These are phyloP conservation scores for Raphicerus campestris DNA, from an alignment of 2,113 vertebrate genomes.

Conservation along the genomic window DNA sequence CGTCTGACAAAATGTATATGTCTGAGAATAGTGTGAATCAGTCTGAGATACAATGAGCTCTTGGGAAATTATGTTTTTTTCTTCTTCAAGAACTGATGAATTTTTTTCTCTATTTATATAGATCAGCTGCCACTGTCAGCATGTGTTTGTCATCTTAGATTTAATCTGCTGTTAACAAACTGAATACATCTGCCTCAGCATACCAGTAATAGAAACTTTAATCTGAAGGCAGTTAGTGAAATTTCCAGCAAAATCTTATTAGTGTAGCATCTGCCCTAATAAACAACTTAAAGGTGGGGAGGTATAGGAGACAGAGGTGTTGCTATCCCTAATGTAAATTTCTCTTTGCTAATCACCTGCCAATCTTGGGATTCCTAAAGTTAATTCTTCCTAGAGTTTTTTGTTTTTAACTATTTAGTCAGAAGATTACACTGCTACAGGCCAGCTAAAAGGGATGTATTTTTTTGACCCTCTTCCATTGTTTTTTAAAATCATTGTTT, in stretches of 20 bases:
- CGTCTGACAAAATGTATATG: not conserved
- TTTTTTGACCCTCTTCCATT: conserved; percentile 67
- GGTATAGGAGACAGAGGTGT: not conserved
- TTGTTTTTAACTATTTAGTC: conserved; percentile 85
- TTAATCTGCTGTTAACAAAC: conserved; percentile 74
- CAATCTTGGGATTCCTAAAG: conserved; percentile 64
- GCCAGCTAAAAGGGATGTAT: conserved; percentile 58
- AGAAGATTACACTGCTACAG: conserved; percentile 83
- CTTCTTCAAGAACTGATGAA: not conserved
- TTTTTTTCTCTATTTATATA: conserved; percentile 34
- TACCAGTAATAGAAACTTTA: conserved; percentile 59
- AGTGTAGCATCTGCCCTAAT: conserved; percentile 47
- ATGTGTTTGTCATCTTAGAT: conserved; percentile 73
- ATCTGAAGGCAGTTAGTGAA: conserved; percentile 61
- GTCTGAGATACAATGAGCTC: not conserved
- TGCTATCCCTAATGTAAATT: conserved; percentile 55
- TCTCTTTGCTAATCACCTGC: conserved; percentile 66
- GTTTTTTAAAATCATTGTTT: conserved; percentile 69
- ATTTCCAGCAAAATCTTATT: conserved; percentile 65
- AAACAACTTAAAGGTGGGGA: not conserved
- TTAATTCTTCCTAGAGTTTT: conserved; percentile 74
- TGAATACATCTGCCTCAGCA: conserved; percentile 56
- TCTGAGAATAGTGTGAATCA: conserved; percentile 5
- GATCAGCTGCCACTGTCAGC: conserved; percentile 52
- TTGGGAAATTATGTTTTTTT: not conserved